A percentile compares a stretch with the other conserved stretches of the same genome.
phyloP scores from a whole-genome alignment of 2,888 invertebrate species.

The Hemaris fuciformis region DNA sequence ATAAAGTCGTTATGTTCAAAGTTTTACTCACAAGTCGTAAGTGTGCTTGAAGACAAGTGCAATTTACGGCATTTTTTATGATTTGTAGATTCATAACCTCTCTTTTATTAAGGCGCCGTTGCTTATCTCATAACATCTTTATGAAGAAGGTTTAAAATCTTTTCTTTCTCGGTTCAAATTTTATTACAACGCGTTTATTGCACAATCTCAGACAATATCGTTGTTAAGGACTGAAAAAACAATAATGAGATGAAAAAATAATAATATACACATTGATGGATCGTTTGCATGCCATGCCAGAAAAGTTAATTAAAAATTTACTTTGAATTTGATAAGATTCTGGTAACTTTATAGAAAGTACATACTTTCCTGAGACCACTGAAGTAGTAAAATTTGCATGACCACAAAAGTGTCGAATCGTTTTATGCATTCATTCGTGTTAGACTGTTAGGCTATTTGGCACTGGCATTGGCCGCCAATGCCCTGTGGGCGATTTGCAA shows the following conservation, averaged over 20 bases:
- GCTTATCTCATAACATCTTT: constrained; percentile 55
- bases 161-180: constrained; percentile 51
- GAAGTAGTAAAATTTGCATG: too few relatives aligned
- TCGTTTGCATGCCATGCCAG: neutral
- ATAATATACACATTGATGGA: constrained; percentile 13
- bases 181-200: constrained; percentile 49
- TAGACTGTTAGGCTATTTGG: too few relatives aligned
- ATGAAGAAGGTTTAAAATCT: constrained; percentile 51
- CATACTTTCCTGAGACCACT: neutral
- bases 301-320: neutral
- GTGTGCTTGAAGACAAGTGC: constrained; percentile 27
- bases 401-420: too few relatives aligned
- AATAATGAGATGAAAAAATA: constrained; percentile 31
- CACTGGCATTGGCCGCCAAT: too few relatives aligned
- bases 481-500: too few relatives aligned
- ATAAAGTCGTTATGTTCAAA: neutral
- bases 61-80: constrained; percentile 54
- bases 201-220: constrained; percentile 37
- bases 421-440: too few relatives aligned
- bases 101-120: constrained; percentile 49
- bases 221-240: constrained; percentile 32
- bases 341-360: too few relatives aligned
- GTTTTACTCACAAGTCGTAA: neutral
- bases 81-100: constrained; percentile 49
- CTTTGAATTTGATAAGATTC: neutral